Base-by-base conservation (phyloP, 23 tunicate species). In the Trididemnum miniatum region DNA sequence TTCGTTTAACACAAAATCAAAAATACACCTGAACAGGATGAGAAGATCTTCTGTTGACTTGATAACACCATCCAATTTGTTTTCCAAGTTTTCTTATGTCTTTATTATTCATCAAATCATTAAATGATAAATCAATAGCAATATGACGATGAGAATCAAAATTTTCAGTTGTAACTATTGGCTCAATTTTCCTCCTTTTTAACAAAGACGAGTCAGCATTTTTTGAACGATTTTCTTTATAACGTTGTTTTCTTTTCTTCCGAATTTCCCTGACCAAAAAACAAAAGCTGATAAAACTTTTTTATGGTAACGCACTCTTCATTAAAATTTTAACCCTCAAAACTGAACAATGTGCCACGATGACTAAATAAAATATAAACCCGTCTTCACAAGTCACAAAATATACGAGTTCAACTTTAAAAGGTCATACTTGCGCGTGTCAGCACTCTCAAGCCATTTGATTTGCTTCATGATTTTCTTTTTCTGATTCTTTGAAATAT, bases 21-120 rank as follows among this genome's bases (percentile, higher is more conserved):
- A n/a, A n/a, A n/a, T n/a, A 62, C 4, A 93, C 98, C 87, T 93
- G 98, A 5, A 93, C 87, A 22, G 98, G 94, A 33, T 62, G 34
- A 1, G 29, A 3, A 25, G 88, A 84, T 65, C 98, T 84, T 88
- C 98, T 74, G 51, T 93, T 93, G 35, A 79, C 88, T 64, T 93
- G 82, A 67, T 93, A 93, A 80, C 93, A 88, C 98, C 98, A 93
- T 1, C 77, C 87, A 32, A 93, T 80, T 60, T 93, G 98, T 63
- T 86, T 86, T 57, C 85, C 87, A 31, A 93, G 80, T 59, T 93
- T 93, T 34, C 85, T 51, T 3, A 88, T 51, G 72, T 93, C 98
- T 51, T 54, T 73, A 54, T 88, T 93, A 15, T 73, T 72, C 98
- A 93, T 93, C 22, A 81, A 66, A 1, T 88, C 86, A 67, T 93